Conservation (phyloP, 2,888 invertebrate species). For the Drosophila flavopinicola region DNA sequence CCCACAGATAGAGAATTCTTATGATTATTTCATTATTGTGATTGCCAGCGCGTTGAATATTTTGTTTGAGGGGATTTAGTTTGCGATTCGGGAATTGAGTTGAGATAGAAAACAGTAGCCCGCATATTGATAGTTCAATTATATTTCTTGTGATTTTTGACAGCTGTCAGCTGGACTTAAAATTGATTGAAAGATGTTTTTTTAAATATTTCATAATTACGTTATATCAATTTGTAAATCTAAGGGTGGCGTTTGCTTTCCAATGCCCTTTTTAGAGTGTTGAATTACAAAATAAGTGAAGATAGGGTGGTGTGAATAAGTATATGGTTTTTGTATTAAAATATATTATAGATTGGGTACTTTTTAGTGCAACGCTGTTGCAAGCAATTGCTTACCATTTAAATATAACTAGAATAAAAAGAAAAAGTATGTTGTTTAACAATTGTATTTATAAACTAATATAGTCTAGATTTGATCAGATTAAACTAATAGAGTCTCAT, state of each 20-base stretch:
- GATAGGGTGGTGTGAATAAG: too few species aligned
- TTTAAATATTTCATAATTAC: conserved; percentile 25
- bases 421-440: too few species aligned
- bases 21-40: conserved; percentile 15
- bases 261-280: background rate
- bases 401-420: too few species aligned
- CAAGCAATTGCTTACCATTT: too few species aligned
- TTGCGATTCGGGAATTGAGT: background rate
- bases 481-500: background rate
- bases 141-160: conserved; percentile 35
- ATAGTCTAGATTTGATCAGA: too few species aligned
- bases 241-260: conserved; percentile 13
- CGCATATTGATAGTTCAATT: conserved; percentile 42
- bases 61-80: background rate
- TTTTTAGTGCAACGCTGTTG: too few species aligned
- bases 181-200: conserved; percentile 44
- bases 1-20: conserved; percentile 2
- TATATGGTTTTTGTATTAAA: too few species aligned
- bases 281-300: background rate
- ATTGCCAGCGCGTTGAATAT: conserved; percentile 9
- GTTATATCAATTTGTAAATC: conserved; percentile 11
- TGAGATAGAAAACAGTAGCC: conserved; percentile 45
- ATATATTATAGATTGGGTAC: too few species aligned
- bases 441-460: too few species aligned
- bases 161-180: conserved; percentile 64